phyloP scores from a whole-genome alignment of 2,113 vertebrate genomes.

The Bettongia penicillata region DNA sequence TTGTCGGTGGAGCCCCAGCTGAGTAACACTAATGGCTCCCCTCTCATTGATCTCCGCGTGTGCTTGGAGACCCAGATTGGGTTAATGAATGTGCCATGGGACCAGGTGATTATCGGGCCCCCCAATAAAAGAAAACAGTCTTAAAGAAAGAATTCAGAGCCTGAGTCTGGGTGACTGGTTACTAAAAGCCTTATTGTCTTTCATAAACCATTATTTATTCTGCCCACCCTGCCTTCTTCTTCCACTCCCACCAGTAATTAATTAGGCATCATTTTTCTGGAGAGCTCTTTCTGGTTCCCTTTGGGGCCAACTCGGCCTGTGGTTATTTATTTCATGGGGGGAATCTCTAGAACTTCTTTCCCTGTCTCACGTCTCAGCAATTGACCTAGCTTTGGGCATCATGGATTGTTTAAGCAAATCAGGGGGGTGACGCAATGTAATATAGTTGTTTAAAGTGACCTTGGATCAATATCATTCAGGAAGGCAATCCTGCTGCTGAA shows the following conservation, averaged over 20 bases:
- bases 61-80: slow-evolving; percentile 56
- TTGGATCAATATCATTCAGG: slow-evolving; percentile 54
- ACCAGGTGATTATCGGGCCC: background rate
- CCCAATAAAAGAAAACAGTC: slow-evolving; percentile 67
- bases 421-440: background rate
- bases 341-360: slow-evolving; percentile 37
- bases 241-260: slow-evolving; percentile 19
- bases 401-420: fast-evolving
- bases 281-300: slow-evolving; percentile 15
- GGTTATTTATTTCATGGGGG: background rate
- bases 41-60: background rate
- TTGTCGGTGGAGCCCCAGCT: background rate
- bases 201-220: slow-evolving; percentile 33
- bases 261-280: background rate
- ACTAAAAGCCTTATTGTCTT: slow-evolving; percentile 51
- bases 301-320: background rate
- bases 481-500: slow-evolving; percentile 19
- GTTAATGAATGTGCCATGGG: slow-evolving; percentile 27
- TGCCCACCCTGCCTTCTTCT: background rate
- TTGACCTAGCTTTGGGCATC: background rate
- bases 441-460: slow-evolving; percentile 34
- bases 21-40: slow-evolving; percentile 43
- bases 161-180: slow-evolving; percentile 46
- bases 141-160: slow-evolving; percentile 66
- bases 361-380: background rate